These are phyloP conservation scores for Ahaetulla prasina DNA, from an alignment of 2,113 vertebrate genomes.

Conservation along the genomic window DNA sequence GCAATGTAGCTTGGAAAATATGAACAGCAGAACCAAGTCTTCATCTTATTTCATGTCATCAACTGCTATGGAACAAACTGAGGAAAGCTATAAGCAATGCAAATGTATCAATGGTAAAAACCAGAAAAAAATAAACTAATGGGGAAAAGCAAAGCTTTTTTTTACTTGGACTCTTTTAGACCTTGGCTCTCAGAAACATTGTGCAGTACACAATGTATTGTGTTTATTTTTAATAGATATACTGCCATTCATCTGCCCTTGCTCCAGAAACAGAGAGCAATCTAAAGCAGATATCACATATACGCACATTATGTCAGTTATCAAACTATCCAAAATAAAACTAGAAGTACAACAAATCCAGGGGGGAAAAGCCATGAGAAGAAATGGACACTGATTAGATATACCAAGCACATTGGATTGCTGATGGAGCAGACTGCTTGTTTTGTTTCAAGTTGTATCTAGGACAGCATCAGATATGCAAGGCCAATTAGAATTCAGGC, in stretches of 20 bases:
- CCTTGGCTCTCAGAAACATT: background rate
- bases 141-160: background rate
- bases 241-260: slow-evolving; percentile 32
- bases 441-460: slow-evolving; percentile 12
- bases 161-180: background rate
- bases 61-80: background rate
- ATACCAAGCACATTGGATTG: slow-evolving; percentile 24
- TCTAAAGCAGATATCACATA: slow-evolving; percentile 56
- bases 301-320: slow-evolving; percentile 29
- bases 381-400: slow-evolving; percentile 29
- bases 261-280: background rate
- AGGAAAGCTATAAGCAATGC: slow-evolving; percentile 29
- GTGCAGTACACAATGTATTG: background rate
- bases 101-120: slow-evolving; percentile 38
- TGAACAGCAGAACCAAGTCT: slow-evolving; percentile 46
- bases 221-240: slow-evolving; percentile 20
- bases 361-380: slow-evolving; percentile 4
- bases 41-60: slow-evolving; percentile 35
- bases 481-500: background rate
- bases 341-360: slow-evolving; percentile 44
- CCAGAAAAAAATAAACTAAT: background rate
- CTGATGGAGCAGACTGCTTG: slow-evolving; percentile 18
- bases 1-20: slow-evolving; percentile 40
- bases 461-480: background rate
- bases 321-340: slow-evolving; percentile 57